Evolutionary conservation across 2,797 vertebrate genomes (phyloP), one percentile per base, ranked within the genome.

Genomic region (Smutsia gigantea): DNA sequence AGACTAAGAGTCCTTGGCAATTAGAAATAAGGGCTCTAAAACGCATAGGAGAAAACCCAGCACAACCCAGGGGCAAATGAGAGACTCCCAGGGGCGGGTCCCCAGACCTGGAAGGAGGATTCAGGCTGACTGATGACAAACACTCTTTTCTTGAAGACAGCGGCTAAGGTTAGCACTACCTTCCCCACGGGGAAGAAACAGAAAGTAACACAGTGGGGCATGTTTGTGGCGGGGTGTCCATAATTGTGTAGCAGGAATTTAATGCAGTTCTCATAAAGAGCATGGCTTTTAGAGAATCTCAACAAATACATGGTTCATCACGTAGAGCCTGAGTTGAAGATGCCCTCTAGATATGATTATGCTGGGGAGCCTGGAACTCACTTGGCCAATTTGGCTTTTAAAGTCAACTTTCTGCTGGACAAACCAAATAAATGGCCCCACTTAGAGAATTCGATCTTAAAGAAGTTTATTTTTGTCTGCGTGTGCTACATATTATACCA

Each of bases 391-490:
- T 29, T 86, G 86, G 69, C 88, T 96, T 97, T 91, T 78, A 94
- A 86, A 90, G 77, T 71, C 61, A 87, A 74, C 83, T 95, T 77
- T 93, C 61, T 87, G 71, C 61, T 51, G 21, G 79, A 84, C n/a
- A 87, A 95, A 87, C 53, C 68, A 88, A 94, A 96, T 59, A 90
- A 93, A 93, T 37, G 59, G 83, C 18, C 51, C 75, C 66, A 51
- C 57, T 94, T 89, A 59, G 34, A 96, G 79, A 97, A 95, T 27
- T 61, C 0, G 3, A 84, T 94, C 90, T 84, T 95, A 31, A n/a
- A 84, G 55, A 51, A 82, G 96, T 96, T 97, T 95, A 94, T 90
- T 97, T 96, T 96, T 93, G 69, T 88, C 66, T 68, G 87, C 55
- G 27, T 87, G 13, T 83, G 34, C 81, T 85, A 78, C 27, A 49